Percentiles rank a stretch among this genome's conserved stretches.
These are phyloP conservation scores for Picathartes gymnocephalus DNA, from an alignment of 2,113 vertebrate genomes.

Conservation along the genomic window DNA sequence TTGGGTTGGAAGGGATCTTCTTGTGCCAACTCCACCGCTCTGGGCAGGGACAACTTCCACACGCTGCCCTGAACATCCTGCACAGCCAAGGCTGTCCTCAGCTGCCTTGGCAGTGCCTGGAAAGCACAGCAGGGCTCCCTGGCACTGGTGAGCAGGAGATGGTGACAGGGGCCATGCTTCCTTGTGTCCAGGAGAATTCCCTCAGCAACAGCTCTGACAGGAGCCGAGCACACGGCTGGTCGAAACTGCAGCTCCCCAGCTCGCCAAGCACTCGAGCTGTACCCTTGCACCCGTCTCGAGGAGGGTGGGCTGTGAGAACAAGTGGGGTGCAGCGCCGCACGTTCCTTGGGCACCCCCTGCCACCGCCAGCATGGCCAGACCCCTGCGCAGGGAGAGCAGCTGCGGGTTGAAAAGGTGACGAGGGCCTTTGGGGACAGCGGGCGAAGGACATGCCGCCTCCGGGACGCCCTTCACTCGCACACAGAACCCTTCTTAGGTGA, in stretches of 20 bases:
- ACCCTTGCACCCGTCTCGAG: accelerated
- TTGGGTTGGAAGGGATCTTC: neutral
- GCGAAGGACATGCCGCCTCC: accelerated
- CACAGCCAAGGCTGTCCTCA: neutral
- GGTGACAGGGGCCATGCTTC: accelerated
- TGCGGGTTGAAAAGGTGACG: neutral
- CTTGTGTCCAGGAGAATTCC: neutral
- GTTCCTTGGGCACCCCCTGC: neutral
- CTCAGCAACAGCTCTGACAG: neutral
- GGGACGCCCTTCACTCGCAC: neutral
- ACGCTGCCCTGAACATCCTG: neutral
- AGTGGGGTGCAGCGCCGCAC: neutral
- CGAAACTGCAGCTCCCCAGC: neutral
- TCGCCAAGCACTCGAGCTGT: accelerated
- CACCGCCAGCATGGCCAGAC: accelerated
- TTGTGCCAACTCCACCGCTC: neutral
- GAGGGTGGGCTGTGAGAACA: neutral
- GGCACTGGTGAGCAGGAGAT: neutral
- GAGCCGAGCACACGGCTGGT: accelerated
- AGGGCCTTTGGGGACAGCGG: neutral
- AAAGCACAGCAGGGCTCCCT: neutral
- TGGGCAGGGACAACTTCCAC: neutral
- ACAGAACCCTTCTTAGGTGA: neutral
- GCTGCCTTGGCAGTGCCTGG: neutral
- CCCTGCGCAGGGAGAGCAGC: neutral